Percentiles rank a stretch among this genome's conserved stretches.
These are phyloP conservation scores for Peucedramus taeniatus DNA, from an alignment of 2,113 vertebrate genomes.

Conservation along the genomic window DNA sequence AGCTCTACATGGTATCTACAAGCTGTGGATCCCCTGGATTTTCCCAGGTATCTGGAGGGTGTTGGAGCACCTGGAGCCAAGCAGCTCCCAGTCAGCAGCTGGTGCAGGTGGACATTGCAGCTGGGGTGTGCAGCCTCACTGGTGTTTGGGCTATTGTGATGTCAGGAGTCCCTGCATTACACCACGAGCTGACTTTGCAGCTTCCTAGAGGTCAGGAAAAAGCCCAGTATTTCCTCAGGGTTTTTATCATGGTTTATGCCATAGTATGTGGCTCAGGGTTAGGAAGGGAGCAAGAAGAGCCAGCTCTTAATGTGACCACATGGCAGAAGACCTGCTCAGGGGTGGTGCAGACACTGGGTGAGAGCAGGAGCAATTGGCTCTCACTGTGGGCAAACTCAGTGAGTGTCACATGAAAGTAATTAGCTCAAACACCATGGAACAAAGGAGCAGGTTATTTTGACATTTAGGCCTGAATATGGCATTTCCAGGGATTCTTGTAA, in stretches of 20 bases:
- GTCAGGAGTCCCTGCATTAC: neutral
- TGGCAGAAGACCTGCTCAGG: neutral
- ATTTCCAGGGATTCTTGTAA: neutral
- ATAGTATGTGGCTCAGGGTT: neutral
- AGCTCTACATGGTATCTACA: neutral
- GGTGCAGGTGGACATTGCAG: neutral
- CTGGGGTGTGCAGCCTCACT: neutral
- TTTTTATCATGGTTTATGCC: neutral
- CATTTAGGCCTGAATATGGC: neutral
- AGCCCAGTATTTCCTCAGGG: neutral
- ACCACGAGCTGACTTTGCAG: neutral
- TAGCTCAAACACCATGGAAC: neutral
- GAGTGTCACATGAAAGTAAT: neutral
- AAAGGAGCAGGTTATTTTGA: neutral
- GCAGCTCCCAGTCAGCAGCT: neutral
- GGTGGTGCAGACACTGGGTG: neutral
- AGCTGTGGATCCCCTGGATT: neutral
- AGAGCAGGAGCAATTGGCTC: neutral
- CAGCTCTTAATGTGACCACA: neutral
- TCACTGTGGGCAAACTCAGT: neutral
- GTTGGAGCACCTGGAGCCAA: rapidly evolving
- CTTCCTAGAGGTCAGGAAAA: neutral
- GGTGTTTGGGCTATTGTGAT: neutral
- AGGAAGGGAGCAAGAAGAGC: neutral
- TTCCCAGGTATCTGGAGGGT: neutral